Evolutionary conservation across 92 coral and sea anemone species (phyloP).

Genomic region (Porites cylindrica): DNA sequence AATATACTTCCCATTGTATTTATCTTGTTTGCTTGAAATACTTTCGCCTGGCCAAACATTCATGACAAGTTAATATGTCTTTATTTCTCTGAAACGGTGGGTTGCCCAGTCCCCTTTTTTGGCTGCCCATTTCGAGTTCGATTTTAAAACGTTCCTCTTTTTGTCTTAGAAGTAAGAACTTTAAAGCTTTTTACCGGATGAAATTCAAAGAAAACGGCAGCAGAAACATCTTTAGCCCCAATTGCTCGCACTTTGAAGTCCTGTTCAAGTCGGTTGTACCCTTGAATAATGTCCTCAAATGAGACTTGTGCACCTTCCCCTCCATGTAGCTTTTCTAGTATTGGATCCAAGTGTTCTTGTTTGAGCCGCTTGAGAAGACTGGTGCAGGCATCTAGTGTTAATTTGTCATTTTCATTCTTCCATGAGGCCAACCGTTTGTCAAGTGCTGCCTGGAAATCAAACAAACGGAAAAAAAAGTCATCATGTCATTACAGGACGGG

Average conservation of each 20-base stretch:
- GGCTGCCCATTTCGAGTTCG: no score
- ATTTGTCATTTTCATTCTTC: slow-evolving; percentile 47
- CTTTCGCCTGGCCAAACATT: no score
- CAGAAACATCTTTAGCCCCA: slow-evolving; percentile 78
- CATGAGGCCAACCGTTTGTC: slow-evolving; percentile 2
- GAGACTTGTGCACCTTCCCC: slow-evolving; percentile 58
- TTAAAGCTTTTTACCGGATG: slow-evolving; percentile 64
- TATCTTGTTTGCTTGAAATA: no score
- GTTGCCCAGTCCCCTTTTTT: no score
- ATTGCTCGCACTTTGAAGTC: slow-evolving; percentile 48
- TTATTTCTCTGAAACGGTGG: no score
- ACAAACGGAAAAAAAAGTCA: no score
- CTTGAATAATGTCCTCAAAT: slow-evolving; percentile 61
- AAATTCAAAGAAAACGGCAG: slow-evolving; percentile 68
- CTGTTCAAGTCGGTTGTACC: slow-evolving; percentile 54
- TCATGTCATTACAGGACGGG: neutral
- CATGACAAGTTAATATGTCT: no score
- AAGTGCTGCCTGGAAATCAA: neutral
- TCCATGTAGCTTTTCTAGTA: slow-evolving; percentile 68
- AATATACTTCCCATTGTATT: no score
- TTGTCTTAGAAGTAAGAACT: no score
- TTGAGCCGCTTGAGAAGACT: slow-evolving; percentile 60
- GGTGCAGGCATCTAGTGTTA: slow-evolving; percentile 56
- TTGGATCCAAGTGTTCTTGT: slow-evolving; percentile 68
- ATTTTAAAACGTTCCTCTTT: no score